These are phyloP conservation scores for Hirtodrosophila alboralis DNA, from an alignment of 2,888 invertebrate genomes.

Conservation along the genomic window DNA sequence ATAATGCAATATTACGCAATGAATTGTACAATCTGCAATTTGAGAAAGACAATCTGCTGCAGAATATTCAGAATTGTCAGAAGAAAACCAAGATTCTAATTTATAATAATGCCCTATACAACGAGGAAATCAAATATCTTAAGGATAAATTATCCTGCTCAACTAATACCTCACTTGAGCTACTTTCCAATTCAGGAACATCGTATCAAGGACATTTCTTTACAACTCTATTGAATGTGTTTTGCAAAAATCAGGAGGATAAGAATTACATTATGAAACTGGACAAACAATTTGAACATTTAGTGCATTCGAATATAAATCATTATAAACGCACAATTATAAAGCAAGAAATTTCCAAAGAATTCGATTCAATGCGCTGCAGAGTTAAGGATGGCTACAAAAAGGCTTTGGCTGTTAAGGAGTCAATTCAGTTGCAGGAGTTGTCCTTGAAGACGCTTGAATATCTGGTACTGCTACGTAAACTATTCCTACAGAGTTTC, in stretches of 20 bases:
- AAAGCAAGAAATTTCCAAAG: constrained; percentile 36
- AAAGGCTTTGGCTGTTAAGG: constrained; percentile 45
- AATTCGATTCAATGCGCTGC: constrained; percentile 50
- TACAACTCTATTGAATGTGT: constrained; percentile 28
- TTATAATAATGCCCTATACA: constrained; percentile 1
- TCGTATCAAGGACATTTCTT: constrained; percentile 37
- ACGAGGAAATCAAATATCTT: constrained; percentile 28
- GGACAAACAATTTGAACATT: constrained; percentile 53
- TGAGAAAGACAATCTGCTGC: constrained; percentile 6
- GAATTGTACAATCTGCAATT: constrained; percentile 31
- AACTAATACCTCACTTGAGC: constrained; percentile 25
- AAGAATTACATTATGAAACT: constrained; percentile 26
- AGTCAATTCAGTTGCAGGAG: constrained; percentile 54
- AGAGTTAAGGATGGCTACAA: constrained; percentile 56
- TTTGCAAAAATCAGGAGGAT: constrained; percentile 43
- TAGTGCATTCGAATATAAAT: constrained; percentile 43
- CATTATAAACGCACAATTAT: constrained; percentile 28
- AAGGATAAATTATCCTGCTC: constrained; percentile 47
- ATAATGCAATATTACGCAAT: constrained; percentile 21
- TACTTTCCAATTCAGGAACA: constrained; percentile 1
- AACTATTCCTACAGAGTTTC: constrained; percentile 64
- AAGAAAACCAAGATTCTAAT: not conserved
- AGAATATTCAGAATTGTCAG: not conserved
- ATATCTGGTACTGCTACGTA: constrained; percentile 62
- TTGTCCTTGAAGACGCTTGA: constrained; percentile 61